These are phyloP conservation scores for Mythimna albipuncta DNA, from an alignment of 2,888 invertebrate species.

Conservation along the genomic window DNA sequence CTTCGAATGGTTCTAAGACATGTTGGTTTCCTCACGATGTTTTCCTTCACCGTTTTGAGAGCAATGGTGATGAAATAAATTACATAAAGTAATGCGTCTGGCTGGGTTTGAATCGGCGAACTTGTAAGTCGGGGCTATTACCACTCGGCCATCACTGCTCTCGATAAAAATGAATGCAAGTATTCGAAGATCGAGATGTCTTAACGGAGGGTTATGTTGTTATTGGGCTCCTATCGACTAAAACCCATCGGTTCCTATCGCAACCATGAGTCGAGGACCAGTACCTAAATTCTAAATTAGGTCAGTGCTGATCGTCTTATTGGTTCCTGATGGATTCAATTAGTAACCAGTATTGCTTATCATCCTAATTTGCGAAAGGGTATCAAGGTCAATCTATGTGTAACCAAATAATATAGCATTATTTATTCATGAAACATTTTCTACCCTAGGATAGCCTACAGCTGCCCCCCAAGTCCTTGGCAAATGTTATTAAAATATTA, in stretches of 20 bases:
- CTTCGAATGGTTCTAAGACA: too few species aligned
- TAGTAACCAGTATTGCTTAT: background rate
- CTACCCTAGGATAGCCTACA: background rate
- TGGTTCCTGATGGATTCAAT: background rate
- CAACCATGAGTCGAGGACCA: background rate
- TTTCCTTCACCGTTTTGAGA: too few species aligned
- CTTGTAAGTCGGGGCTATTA: too few species aligned
- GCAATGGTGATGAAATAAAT: too few species aligned
- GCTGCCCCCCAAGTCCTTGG: background rate
- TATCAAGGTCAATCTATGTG: background rate
- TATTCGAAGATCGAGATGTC: background rate
- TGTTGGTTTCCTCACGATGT: too few species aligned
- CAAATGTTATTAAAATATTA: constrained; percentile 22
- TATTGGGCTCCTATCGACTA: background rate
- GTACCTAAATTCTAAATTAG: background rate
- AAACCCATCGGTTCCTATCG: background rate
- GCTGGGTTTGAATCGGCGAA: too few species aligned
- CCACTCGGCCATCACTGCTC: too few species aligned
- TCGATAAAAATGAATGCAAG: background rate
- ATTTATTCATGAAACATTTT: background rate
- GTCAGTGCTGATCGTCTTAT: background rate
- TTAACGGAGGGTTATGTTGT: background rate
- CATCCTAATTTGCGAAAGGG: background rate
- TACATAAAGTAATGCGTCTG: too few species aligned
- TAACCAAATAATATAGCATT: constrained; percentile 1